A percentile compares a stretch with the other conserved stretches of the same genome.
phyloP scores from a whole-genome alignment of 2,888 invertebrate species.

The Holacanthella duospinosa region DNA sequence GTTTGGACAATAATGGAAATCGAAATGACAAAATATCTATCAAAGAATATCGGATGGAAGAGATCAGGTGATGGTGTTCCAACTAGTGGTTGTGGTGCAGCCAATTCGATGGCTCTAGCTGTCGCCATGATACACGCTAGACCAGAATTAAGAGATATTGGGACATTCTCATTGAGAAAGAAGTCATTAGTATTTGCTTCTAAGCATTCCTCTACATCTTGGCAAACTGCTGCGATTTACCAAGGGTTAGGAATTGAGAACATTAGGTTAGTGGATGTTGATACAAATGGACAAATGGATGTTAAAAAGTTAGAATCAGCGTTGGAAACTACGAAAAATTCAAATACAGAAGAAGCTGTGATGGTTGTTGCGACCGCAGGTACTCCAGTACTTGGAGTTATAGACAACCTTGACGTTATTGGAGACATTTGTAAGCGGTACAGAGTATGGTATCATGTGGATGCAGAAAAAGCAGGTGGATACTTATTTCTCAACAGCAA shows the following conservation, averaged over 20 bases:
- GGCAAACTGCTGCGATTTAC: background rate
- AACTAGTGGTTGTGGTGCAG: background rate
- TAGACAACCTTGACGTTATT: constrained; percentile 12
- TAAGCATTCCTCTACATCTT: background rate
- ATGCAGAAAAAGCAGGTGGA: constrained; percentile 4
- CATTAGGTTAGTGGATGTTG: constrained; percentile 8
- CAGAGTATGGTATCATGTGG: constrained; percentile 14
- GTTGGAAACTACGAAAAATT: background rate
- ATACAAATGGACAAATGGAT: constrained; percentile 11
- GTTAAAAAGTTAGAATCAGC: background rate
- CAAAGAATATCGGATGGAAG: background rate
- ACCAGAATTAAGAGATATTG: background rate
- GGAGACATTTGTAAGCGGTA: background rate
- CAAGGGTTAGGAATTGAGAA: constrained; percentile 8
- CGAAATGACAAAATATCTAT: background rate
- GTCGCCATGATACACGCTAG: background rate
- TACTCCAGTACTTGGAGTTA: constrained; percentile 10
- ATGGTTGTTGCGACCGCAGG: constrained; percentile 18
- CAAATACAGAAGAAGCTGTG: background rate
- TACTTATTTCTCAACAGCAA: too few species aligned
- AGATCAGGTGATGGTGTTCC: background rate
- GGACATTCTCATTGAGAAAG: background rate
- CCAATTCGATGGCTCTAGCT: background rate
- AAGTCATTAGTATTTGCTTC: background rate
- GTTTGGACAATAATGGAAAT: constrained; percentile 20